These are phyloP conservation scores for Falco punctatus DNA, from an alignment of 2,113 vertebrate genomes.

Conservation along the genomic window DNA sequence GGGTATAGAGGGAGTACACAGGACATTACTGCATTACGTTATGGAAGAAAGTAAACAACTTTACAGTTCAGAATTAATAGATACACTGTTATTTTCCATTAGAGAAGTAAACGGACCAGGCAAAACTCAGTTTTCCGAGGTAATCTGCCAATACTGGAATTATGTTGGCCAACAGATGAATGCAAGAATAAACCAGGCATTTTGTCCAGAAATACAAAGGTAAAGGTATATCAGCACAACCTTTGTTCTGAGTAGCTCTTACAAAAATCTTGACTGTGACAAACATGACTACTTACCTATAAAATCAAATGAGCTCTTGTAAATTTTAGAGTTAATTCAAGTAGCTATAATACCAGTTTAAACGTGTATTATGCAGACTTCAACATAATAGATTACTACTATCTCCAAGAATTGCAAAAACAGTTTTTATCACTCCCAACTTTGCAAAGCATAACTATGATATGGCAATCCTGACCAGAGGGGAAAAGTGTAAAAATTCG, in stretches of 20 bases:
- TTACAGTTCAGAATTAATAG: background rate
- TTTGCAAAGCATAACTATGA: rapidly evolving
- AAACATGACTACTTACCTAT: background rate
- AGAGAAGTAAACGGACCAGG: background rate
- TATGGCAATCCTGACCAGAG: background rate
- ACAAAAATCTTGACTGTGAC: background rate
- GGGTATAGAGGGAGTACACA: background rate
- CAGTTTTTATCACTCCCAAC: background rate
- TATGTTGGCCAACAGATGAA: background rate
- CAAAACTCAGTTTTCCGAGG: background rate
- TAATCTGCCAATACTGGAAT: background rate
- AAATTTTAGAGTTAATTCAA: background rate
- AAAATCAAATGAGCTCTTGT: background rate
- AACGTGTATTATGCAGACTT: background rate
- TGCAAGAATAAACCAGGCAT: background rate
- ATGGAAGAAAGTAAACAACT: background rate
- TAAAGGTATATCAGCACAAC: background rate
- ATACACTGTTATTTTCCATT: background rate
- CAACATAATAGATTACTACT: background rate
- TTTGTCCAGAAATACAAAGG: background rate
- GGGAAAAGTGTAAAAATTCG: background rate
- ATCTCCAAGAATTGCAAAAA: background rate
- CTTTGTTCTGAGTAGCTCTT: background rate
- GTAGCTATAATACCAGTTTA: background rate
- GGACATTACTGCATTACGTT: background rate